phyloP scores from a whole-genome alignment of 1,140 invertebrate species.

The Drosophila teissieri region DNA sequence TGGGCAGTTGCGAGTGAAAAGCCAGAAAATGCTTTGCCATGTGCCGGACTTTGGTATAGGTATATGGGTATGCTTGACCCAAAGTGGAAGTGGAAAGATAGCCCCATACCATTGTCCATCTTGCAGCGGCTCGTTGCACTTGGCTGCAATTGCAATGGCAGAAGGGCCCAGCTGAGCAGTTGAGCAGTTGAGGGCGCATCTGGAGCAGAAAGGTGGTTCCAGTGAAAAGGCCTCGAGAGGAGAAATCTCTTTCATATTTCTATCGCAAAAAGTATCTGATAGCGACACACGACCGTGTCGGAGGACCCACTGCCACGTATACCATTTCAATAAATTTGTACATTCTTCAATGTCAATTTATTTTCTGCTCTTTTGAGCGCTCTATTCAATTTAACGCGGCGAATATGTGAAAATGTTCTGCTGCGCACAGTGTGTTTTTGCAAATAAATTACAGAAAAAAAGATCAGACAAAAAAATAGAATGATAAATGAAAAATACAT shows the following conservation, averaged over 20 bases:
- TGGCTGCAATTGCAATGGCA: conserved; percentile 67
- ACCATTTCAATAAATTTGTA: conserved; percentile 79
- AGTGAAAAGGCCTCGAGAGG: conserved; percentile 34
- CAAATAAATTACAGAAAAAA: conserved; percentile 67
- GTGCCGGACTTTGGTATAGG: conserved; percentile 54
- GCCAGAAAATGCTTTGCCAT: conserved; percentile 44
- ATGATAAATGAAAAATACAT: conserved; percentile 55
- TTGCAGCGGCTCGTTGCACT: conserved; percentile 73
- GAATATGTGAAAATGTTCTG: conserved; percentile 52
- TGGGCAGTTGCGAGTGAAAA: conserved; percentile 25
- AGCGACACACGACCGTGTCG: conserved; percentile 52
- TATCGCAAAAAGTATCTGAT: conserved; percentile 35
- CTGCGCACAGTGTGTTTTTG: conserved; percentile 55
- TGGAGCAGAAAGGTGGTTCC: conserved; percentile 72
- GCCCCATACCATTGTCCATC: conserved; percentile 45
- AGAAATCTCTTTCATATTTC: conserved; percentile 39
- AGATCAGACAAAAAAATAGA: conserved; percentile 21
- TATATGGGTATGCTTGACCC: conserved; percentile 27
- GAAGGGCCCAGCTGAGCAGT: conserved; percentile 50
- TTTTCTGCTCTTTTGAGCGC: conserved; percentile 65
- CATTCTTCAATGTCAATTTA: conserved; percentile 79
- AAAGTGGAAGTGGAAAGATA: conserved; percentile 7
- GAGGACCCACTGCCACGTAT: conserved; percentile 52
- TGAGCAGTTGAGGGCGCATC: conserved; percentile 40
- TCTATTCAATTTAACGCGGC: conserved; percentile 72